Evolutionary conservation across 2,797 vertebrate genomes (phyloP), one percentile per base, ranked within the genome.

Genomic region (Lithobates pipiens): DNA sequence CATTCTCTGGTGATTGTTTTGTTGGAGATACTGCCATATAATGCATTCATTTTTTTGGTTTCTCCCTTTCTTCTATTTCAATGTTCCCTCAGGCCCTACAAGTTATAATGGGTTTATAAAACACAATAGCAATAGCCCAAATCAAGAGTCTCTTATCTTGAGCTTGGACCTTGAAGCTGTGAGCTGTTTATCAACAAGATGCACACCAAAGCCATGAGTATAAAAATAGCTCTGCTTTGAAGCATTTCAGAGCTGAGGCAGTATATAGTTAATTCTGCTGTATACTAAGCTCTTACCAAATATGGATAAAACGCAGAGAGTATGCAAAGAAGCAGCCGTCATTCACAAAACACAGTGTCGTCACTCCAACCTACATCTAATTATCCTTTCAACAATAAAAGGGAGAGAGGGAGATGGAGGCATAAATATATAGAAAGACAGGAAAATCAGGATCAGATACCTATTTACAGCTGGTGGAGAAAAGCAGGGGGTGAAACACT

Each of bases 251-350:
- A 87, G 75, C 32, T 8, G 63, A 78, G 42, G 80, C 80, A 83
- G 23, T 76, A 83, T 70, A 84, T 29, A 83, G 86, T 87, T 87
- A 87, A 87, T 80, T 81, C 86, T 80, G 86, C 76, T 80, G 77
- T 83, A 86, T 80, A 87, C 86, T 69, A 84, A 87, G 86, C 86
- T 73, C 86, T 87, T 83, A 87, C 86, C 86, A 87, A 87, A 87
- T 87, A 87, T 87, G 86, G 86, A 75, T 73, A 87, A 83, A 87
- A 87, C 86, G 71, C 76, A 44, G 76, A 74, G 85, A 44, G 86
- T 87, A 87, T 84, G 86, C 86, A 87, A 87, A 87, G 77, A 83
- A 87, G 86, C 76, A 34, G 42, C 81, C 86, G 86, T 87, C 86
- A 87, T 87, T 87, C 86, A 87, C 86, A 87, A 86, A 86, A 86